Conservation (phyloP, 2,888 invertebrate species). For the Schizaphis graminum region DNA sequence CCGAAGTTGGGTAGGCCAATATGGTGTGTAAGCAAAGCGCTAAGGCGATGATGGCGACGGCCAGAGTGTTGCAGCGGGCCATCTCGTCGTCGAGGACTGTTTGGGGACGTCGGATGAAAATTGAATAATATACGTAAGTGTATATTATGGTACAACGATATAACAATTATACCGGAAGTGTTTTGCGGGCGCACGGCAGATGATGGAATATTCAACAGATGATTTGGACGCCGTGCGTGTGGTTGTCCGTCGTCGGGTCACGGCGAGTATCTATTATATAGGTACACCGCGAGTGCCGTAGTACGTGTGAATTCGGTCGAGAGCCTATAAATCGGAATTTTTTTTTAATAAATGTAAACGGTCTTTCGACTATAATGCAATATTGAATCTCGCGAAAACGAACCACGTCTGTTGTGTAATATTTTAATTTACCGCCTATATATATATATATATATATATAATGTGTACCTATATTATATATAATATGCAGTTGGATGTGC, state of each 20-base stretch:
- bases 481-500: background rate
- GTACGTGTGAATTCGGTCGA: background rate
- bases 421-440: background rate
- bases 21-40: background rate
- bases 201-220: background rate
- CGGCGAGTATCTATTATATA: background rate
- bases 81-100: background rate
- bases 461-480: too few species aligned
- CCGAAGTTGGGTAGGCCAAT: slow-evolving; percentile 41
- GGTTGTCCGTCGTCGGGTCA: background rate
- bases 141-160: background rate
- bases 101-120: background rate
- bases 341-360: too few species aligned
- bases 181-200: background rate
- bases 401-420: too few species aligned
- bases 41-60: background rate
- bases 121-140: background rate
- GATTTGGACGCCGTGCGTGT: background rate
- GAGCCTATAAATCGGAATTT: background rate
- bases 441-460: too few species aligned
- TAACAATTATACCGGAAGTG: background rate
- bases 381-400: too few species aligned
- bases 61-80: background rate
- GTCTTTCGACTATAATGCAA: too few species aligned
- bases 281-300: too few species aligned